Evolutionary conservation across 2,797 vertebrate genomes (phyloP), one percentile per base, ranked within the genome.

Genomic region (Enteromius unitaeniatus): DNA sequence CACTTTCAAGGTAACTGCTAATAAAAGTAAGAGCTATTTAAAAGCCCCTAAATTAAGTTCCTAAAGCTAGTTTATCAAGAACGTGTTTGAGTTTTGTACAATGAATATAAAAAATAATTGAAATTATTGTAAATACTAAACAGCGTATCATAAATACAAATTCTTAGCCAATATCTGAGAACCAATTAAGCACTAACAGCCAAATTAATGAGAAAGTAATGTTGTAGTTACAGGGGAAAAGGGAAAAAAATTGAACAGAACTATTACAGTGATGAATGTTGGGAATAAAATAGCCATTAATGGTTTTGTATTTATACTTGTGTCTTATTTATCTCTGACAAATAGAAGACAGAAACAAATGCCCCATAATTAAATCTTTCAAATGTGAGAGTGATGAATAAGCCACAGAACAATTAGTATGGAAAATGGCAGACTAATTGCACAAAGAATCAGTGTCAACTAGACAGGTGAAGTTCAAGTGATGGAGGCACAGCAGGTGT

Each of bases 231-330:
- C 14, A 60, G 4, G 7, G n/a, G 23, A 15, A 76, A 76, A 40
- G 34, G 34, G 13, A 23, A 19, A 23, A 19, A 75, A 58, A 76
- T 1, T 8, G 6, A 42, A 60, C 10, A 19, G 9, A 77, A 77
- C 34, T 42, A n/a, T 23, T 76, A 60, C 10, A n/a, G n/a, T 77
- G 74, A 77, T 77, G 34, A 77, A 77, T 60, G 74, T 42, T 77
- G 74, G 26, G 74, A 77, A 77, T 77, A 40, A 77, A 77, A 60
- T 34, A 77, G 34, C 53, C 74, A 77, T 60, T 77, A 60, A 17
- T 40, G 34, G 14, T 26, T 77, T 40, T 60, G 37, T 60, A 60
- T 60, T 76, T 26, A 60, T 58, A 76, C 34, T 58, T 19, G 53
- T 2, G 0, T 42, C 34, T 17, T 42, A 60, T 60, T 76, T 26